Evolutionary conservation across 2,113 vertebrate species (phyloP).

Genomic region (Amphilophus citrinellus): DNA sequence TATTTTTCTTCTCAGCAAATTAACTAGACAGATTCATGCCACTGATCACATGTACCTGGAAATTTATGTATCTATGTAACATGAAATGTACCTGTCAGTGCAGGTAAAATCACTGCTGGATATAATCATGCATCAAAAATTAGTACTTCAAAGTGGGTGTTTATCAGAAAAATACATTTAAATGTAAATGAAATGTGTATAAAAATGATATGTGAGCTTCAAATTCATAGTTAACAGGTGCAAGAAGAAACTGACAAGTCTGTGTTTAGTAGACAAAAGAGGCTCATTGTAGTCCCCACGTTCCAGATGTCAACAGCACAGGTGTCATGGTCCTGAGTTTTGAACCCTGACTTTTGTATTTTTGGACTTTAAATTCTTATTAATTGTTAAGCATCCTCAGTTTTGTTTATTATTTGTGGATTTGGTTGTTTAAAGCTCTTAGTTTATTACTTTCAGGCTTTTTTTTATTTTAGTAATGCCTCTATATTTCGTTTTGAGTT

Average conservation of each 20-base stretch:
- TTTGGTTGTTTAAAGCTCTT: background rate
- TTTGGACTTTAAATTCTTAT: too few species aligned
- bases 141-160: background rate
- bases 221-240: background rate
- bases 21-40: background rate
- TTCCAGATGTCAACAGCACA: background rate
- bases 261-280: background rate
- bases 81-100: background rate
- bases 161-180: background rate
- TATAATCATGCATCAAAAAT: background rate
- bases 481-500: too few species aligned
- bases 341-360: too few species aligned
- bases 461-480: background rate
- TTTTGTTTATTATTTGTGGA: background rate
- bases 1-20: background rate
- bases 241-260: background rate
- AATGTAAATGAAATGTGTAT: background rate
- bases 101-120: background rate
- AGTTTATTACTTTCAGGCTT: background rate
- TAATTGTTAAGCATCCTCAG: background rate
- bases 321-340: background rate
- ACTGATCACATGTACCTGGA: background rate
- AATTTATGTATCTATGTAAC: background rate
- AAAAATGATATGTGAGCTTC: background rate
- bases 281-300: background rate